These are phyloP conservation scores for Dexiosoma caninum DNA, from an alignment of 2,888 invertebrate species.

Conservation along the genomic window DNA sequence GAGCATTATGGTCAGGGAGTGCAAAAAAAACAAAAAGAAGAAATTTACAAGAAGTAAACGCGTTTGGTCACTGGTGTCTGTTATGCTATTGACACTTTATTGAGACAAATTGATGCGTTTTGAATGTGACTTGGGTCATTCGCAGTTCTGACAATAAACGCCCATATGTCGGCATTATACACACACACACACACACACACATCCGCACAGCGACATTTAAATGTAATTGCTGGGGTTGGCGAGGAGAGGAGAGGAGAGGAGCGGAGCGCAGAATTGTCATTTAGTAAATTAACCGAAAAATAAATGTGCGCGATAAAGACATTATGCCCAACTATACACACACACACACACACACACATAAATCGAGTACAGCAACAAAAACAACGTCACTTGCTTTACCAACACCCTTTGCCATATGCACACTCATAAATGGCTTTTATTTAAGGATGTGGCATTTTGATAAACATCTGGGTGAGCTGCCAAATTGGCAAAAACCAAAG, in stretches of 20 bases:
- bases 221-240: conserved; percentile 59
- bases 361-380: too few species aligned
- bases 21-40: conserved; percentile 10
- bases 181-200: conserved; percentile 40
- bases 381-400: neutral
- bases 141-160: conserved; percentile 53
- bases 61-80: conserved; percentile 43
- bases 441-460: conserved; percentile 62
- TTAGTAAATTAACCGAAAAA: conserved; percentile 62
- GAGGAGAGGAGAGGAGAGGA: conserved; percentile 14
- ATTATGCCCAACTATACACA: conserved; percentile 17
- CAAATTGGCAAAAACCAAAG: conserved; percentile 60
- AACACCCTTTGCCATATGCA: conserved; percentile 45
- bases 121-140: conserved; percentile 51
- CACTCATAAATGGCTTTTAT: conserved; percentile 34
- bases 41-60: conserved; percentile 3
- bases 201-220: too few species aligned
- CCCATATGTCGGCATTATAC: conserved; percentile 60
- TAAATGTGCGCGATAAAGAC: conserved; percentile 59
- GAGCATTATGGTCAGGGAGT: conserved; percentile 49
- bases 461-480: conserved; percentile 62
- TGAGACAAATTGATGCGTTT: conserved; percentile 66
- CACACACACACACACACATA: neutral
- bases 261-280: conserved; percentile 51
- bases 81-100: conserved; percentile 65